Evolutionary conservation across 2,113 vertebrate genomes (phyloP).

Genomic region (Hemichromis elongatus): DNA sequence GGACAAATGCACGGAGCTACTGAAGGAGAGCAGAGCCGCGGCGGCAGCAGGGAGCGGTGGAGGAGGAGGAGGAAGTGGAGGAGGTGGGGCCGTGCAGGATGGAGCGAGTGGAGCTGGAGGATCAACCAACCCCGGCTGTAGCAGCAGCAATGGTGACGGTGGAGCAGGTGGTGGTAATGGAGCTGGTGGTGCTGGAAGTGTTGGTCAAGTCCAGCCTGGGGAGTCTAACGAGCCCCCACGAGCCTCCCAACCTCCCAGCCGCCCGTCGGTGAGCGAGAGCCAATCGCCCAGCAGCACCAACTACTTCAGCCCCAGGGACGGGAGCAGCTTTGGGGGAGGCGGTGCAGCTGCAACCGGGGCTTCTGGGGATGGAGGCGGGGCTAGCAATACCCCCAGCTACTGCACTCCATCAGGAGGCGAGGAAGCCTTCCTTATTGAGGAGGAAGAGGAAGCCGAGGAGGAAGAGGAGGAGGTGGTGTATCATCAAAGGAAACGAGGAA

Average conservation of each 20-base stretch:
- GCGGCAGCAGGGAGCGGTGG: background rate
- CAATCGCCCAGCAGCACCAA: conserved; percentile 90
- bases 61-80: conserved; percentile 9
- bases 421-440: conserved; percentile 69
- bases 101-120: background rate
- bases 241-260: conserved; percentile 52
- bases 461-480: conserved; percentile 69
- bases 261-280: conserved; percentile 76
- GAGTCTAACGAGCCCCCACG: conserved; percentile 55
- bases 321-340: conserved; percentile 52
- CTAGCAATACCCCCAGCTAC: conserved; percentile 71
- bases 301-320: conserved; percentile 86
- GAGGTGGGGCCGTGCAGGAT: background rate
- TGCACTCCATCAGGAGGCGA: conserved; percentile 71
- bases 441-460: conserved; percentile 62
- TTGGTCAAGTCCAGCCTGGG: background rate
- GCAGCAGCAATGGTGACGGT: conserved; percentile 40
- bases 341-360: conserved; percentile 26
- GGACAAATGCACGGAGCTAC: conserved; percentile 92
- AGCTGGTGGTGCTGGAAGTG: conserved; percentile 31
- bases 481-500: conserved; percentile 63
- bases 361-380: conserved; percentile 37
- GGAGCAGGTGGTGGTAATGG: background rate
- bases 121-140: conserved; percentile 36
- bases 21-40: conserved; percentile 68